Conservation (phyloP, 2,888 invertebrate genomes). For the Tetragnatha montana region DNA sequence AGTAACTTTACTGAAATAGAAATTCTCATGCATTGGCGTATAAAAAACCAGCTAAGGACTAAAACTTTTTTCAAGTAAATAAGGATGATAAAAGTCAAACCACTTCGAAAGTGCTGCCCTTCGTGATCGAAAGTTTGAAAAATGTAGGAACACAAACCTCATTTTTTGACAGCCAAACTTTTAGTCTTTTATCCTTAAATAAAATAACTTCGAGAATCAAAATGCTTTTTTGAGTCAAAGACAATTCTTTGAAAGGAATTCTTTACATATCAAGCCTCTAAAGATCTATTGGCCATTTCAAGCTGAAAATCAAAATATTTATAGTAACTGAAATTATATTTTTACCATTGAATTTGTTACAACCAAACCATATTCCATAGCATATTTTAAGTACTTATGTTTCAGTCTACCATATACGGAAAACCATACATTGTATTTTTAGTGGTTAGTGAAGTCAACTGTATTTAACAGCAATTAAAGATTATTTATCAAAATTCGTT, state of each 20-base stretch:
- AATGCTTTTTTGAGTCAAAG: neutral
- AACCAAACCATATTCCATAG: no score
- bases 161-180: neutral
- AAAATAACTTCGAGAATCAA: neutral
- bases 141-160: neutral
- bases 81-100: neutral
- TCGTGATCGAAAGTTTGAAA: neutral
- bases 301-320: no score
- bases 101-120: neutral
- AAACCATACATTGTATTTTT: no score
- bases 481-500: no score
- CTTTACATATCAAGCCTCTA: neutral
- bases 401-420: no score
- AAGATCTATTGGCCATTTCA: neutral
- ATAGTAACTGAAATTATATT: no score
- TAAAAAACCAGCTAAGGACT: neutral
- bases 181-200: neutral
- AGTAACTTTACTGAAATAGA: neutral
- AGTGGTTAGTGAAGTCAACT: no score
- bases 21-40: neutral
- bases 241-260: neutral
- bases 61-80: neutral
- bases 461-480: no score
- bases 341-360: no score
- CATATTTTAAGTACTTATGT: no score